These are phyloP conservation scores for Orycteropus afer DNA, from an alignment of 2,113 vertebrate genomes.

Conservation along the genomic window DNA sequence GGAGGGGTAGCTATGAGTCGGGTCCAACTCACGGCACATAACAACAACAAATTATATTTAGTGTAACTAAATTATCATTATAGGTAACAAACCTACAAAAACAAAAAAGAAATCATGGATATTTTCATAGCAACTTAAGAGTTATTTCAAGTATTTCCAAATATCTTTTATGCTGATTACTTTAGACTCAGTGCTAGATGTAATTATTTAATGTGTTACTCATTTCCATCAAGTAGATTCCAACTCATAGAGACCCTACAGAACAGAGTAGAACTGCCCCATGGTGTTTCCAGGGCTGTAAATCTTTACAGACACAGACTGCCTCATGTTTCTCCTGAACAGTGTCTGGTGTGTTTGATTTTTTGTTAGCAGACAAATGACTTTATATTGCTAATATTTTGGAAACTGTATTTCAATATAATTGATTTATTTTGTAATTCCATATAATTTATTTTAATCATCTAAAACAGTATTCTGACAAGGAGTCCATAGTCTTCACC, in stretches of 20 bases:
- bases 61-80: background rate
- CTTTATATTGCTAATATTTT: slow-evolving; percentile 12
- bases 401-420: background rate
- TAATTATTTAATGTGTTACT: background rate
- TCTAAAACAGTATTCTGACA: background rate
- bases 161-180: background rate
- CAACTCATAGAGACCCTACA: no score
- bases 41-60: background rate
- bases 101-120: background rate
- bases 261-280: no score
- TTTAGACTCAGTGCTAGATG: background rate
- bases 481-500: background rate
- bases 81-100: background rate
- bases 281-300: no score
- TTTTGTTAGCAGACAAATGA: no score
- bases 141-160: slow-evolving; percentile 5
- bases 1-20: no score
- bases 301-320: no score
- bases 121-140: background rate
- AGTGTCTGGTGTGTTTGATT: no score
- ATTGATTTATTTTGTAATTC: slow-evolving; percentile 18
- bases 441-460: background rate
- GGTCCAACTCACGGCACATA: no score
- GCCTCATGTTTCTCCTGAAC: no score
- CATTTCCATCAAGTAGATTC: no score